phyloP scores from a whole-genome alignment of 2,888 invertebrate species.

The Boloria selene region DNA sequence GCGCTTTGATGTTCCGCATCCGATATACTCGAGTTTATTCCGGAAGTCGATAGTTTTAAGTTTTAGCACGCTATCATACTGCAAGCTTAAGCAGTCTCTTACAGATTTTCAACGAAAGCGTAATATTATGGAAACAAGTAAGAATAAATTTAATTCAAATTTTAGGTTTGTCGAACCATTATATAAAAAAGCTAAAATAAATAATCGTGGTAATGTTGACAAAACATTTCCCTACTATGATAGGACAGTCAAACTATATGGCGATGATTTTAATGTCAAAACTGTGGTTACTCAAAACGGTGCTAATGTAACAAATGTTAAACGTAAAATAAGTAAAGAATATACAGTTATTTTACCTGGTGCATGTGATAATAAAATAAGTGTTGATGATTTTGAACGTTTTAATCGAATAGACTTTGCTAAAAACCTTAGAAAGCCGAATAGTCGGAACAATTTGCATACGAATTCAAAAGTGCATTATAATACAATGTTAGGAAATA shows the following conservation, averaged over 20 bases:
- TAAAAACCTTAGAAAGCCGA: constrained; percentile 15
- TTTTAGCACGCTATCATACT: constrained; percentile 52
- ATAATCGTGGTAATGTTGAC: constrained; percentile 46
- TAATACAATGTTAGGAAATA: constrained; percentile 39
- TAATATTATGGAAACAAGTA: constrained; percentile 42
- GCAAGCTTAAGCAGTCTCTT: constrained; percentile 48
- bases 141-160: constrained; percentile 60
- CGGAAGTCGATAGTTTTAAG: constrained; percentile 51
- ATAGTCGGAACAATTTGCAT: neutral
- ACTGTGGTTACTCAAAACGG: constrained; percentile 45
- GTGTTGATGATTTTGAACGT: constrained; percentile 30
- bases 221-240: constrained; percentile 50
- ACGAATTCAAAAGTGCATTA: constrained; percentile 25
- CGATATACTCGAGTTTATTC: constrained; percentile 47
- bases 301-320: constrained; percentile 45
- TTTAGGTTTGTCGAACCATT: constrained; percentile 65
- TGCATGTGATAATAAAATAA: constrained; percentile 46
- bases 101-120: constrained; percentile 44
- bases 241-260: constrained; percentile 59
- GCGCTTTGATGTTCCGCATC: constrained; percentile 54
- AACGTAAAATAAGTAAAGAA: constrained; percentile 44
- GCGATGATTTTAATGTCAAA: constrained; percentile 56
- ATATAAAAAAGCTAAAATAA: constrained; percentile 57
- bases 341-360: constrained; percentile 49
- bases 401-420: constrained; percentile 25